These are phyloP conservation scores for Phaethornis superciliosus DNA, from an alignment of 2,113 vertebrate genomes.

Conservation along the genomic window DNA sequence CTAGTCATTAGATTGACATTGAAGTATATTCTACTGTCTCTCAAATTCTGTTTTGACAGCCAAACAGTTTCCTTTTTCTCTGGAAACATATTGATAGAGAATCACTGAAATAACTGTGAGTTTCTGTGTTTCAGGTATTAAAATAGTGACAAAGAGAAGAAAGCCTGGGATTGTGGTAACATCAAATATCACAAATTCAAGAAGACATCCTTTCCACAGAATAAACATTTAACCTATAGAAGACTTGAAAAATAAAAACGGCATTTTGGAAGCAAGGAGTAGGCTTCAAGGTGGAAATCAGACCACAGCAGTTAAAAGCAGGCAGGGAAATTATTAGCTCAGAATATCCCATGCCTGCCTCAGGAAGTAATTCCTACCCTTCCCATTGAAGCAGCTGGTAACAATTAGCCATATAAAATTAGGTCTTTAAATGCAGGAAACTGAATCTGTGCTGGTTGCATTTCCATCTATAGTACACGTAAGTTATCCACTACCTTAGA, in stretches of 20 bases:
- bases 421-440: not conserved
- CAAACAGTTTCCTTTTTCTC: not conserved
- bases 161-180: not conserved
- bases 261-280: not conserved
- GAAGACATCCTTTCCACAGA: not conserved
- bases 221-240: not conserved
- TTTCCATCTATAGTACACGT: not conserved
- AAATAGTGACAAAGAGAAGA: not conserved
- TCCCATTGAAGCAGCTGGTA: not conserved
- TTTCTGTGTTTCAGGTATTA: not conserved
- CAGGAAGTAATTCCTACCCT: not conserved
- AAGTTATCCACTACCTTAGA: not conserved
- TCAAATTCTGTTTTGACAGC: not conserved
- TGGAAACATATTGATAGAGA: not conserved
- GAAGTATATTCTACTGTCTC: not conserved
- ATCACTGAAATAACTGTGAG: not conserved
- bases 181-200: not conserved
- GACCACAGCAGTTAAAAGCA: not conserved
- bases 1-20: not conserved
- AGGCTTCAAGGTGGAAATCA: not conserved
- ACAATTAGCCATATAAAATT: not conserved
- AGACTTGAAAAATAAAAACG: not conserved
- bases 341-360: not conserved
- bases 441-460: not conserved
- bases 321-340: not conserved